A percentile compares a stretch with the other conserved stretches of the same genome.
Conservation (phyloP, 2,888 invertebrate species). For the Megastigmus dorsalis region DNA sequence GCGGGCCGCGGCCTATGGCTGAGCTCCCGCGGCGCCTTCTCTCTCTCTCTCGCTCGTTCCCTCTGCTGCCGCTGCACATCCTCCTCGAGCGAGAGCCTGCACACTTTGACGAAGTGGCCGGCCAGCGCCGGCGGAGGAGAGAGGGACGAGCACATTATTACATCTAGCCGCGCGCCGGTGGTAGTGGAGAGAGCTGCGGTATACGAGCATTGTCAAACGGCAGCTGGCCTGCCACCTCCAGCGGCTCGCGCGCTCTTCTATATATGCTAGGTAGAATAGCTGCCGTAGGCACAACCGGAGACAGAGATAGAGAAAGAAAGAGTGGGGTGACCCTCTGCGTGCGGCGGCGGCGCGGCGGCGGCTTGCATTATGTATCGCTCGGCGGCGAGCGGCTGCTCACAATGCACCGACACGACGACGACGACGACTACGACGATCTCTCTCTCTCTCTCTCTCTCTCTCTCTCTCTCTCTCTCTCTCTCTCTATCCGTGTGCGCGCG, state of each 20-base stretch:
- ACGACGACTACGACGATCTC: too few relatives aligned
- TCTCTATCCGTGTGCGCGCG: too few relatives aligned
- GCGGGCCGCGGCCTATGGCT: slow-evolving; percentile 26
- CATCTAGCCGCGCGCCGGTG: slow-evolving; percentile 57
- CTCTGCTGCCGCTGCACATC: slow-evolving; percentile 59
- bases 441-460: too few relatives aligned
- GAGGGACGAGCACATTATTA: slow-evolving; percentile 66
- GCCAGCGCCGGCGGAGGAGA: too few relatives aligned
- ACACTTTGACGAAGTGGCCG: slow-evolving; percentile 71
- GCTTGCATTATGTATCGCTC: too few relatives aligned
- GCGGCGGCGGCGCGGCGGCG: neutral
- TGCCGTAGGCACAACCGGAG: too few relatives aligned
- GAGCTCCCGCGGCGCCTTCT: slow-evolving; percentile 38
- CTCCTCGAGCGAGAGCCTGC: slow-evolving; percentile 57
- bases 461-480: too few relatives aligned
- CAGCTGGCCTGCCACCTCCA: slow-evolving; percentile 63
- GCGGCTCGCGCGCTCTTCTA: neutral
- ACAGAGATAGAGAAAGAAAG: too few relatives aligned
- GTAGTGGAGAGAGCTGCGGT: too few relatives aligned
- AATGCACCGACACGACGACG: too few relatives aligned
- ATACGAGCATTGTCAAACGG: slow-evolving; percentile 69
- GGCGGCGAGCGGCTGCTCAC: too few relatives aligned
- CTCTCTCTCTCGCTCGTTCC: slow-evolving; percentile 58
- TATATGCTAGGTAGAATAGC: too few relatives aligned
- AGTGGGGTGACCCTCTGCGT: neutral